These are phyloP conservation scores for Vanacampus margaritifer DNA, from an alignment of 2,113 vertebrate species.

Conservation along the genomic window DNA sequence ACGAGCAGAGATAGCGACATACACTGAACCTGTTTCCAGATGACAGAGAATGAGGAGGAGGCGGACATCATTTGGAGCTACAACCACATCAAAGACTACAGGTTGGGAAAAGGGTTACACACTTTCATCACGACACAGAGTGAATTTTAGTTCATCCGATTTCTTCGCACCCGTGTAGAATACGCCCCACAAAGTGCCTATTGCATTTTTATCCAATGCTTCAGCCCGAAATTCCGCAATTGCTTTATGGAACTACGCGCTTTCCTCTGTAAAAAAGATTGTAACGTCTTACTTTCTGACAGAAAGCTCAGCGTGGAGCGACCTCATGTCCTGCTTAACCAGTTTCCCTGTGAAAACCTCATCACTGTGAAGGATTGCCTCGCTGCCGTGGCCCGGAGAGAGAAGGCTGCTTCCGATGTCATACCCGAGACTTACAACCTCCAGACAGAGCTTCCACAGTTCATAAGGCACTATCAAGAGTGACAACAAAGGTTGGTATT, in stretches of 20 bases:
- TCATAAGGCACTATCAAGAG: constrained; percentile 82
- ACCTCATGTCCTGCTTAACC: constrained; percentile 85
- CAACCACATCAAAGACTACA: constrained; percentile 88
- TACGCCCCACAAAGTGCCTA: no score
- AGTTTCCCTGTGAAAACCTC: constrained; percentile 90
- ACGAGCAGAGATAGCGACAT: no score
- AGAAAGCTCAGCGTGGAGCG: constrained; percentile 86
- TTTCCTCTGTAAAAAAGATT: no score
- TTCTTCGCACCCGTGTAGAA: no score
- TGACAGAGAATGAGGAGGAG: constrained; percentile 74
- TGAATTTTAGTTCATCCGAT: not conserved
- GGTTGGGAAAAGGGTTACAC: constrained; percentile 60
- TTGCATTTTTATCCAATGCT: no score
- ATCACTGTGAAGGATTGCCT: constrained; percentile 93
- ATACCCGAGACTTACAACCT: constrained; percentile 92
- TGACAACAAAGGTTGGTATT: constrained; percentile 74
- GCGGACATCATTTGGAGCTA: constrained; percentile 87
- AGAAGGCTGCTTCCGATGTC: constrained; percentile 73
- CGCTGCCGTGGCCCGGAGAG: constrained; percentile 79
- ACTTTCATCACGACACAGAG: no score
- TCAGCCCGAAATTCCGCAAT: no score
- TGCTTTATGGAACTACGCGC: no score
- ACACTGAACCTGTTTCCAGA: no score
- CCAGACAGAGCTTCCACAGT: constrained; percentile 87
- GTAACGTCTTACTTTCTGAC: not conserved